Evolutionary conservation across 1,140 invertebrate genomes (phyloP).

Genomic region (Drosophila eugracilis): DNA sequence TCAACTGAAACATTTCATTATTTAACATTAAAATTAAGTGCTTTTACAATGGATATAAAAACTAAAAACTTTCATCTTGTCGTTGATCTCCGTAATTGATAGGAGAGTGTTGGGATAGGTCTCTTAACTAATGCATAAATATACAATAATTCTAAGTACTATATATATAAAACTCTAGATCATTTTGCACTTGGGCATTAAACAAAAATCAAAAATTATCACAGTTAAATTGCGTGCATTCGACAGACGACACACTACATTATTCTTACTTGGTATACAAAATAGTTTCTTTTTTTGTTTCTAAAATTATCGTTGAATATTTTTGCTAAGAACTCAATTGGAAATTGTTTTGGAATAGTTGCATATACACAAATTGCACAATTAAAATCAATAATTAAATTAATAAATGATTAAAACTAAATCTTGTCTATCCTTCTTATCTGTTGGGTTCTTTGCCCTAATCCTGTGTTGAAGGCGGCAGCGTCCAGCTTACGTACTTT

Average conservation of each 20-base stretch:
- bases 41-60: slow-evolving; percentile 25
- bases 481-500: slow-evolving; percentile 77
- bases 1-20: slow-evolving; percentile 30
- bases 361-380: slow-evolving; percentile 74
- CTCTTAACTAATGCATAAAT: slow-evolving; percentile 63
- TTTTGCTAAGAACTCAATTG: slow-evolving; percentile 59
- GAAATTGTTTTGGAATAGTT: slow-evolving; percentile 76
- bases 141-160: slow-evolving; percentile 55
- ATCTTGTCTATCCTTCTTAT: slow-evolving; percentile 11
- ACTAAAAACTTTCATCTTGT: slow-evolving; percentile 12
- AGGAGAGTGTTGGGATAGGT: slow-evolving; percentile 15
- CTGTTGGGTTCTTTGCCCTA: slow-evolving; percentile 6
- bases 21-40: slow-evolving; percentile 57
- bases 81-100: neutral
- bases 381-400: slow-evolving; percentile 50
- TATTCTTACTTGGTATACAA: slow-evolving; percentile 43
- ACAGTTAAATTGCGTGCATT: slow-evolving; percentile 83
- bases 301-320: slow-evolving; percentile 29
- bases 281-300: slow-evolving; percentile 48
- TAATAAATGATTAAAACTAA: slow-evolving; percentile 45
- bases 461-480: slow-evolving; percentile 57
- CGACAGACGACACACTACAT: slow-evolving; percentile 69
- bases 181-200: slow-evolving; percentile 65
- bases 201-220: slow-evolving; percentile 74
- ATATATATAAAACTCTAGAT: slow-evolving; percentile 65